These are phyloP conservation scores for Alloscopus bannaensis DNA, from an alignment of 2,888 invertebrate genomes.

Conservation along the genomic window DNA sequence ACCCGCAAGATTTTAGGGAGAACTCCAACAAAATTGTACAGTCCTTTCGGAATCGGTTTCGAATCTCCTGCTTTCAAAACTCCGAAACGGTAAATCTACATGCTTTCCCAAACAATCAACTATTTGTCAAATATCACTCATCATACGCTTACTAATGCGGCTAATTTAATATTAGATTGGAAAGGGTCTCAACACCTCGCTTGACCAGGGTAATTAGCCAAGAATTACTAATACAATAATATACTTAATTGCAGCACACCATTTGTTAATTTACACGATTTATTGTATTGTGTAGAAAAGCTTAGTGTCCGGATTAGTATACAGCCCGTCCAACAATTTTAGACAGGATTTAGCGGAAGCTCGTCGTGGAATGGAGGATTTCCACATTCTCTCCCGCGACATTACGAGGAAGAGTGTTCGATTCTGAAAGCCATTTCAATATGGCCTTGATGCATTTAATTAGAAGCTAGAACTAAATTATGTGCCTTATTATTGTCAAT, in stretches of 20 bases:
- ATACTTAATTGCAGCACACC: too few species aligned
- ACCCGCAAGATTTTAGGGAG: conserved; percentile 77
- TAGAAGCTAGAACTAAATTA: too few species aligned
- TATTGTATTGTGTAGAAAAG: too few species aligned
- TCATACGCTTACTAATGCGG: neutral
- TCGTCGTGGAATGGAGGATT: conserved; percentile 59
- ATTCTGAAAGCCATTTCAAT: too few species aligned
- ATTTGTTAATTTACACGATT: too few species aligned
- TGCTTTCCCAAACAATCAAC: neutral
- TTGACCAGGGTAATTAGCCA: conserved; percentile 50
- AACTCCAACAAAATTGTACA: conserved; percentile 85
- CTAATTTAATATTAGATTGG: conserved; percentile 49
- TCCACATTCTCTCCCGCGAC: conserved; percentile 64
- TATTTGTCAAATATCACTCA: too few species aligned
- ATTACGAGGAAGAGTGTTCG: conserved; percentile 68
- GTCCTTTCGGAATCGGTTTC: conserved; percentile 85
- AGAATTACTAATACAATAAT: neutral
- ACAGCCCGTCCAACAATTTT: conserved; percentile 68
- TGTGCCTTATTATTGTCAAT: too few species aligned
- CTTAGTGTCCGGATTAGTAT: conserved; percentile 44
- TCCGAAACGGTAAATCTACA: conserved; percentile 61
- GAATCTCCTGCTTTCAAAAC: conserved; percentile 79
- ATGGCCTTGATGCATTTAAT: too few species aligned
- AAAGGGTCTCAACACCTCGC: conserved; percentile 59
- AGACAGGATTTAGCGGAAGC: conserved; percentile 56